Percentiles rank a stretch among this genome's conserved stretches.
Evolutionary conservation across 2,113 vertebrate species (phyloP).

Genomic region (Formicarius rufipectus): DNA sequence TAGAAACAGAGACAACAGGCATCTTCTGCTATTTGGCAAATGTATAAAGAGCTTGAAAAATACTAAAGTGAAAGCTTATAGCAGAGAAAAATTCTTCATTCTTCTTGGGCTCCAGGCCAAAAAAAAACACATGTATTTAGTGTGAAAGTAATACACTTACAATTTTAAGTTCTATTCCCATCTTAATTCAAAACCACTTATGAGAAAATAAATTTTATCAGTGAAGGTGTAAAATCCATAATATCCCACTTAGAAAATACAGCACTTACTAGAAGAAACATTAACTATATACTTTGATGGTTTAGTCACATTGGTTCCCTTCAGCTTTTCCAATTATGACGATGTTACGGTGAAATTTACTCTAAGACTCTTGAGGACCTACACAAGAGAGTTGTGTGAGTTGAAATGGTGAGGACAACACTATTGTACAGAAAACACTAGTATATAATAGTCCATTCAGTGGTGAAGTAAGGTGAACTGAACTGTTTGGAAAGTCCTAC

Average conservation of each 20-base stretch:
- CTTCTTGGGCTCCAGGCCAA: neutral
- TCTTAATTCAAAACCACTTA: conserved; percentile 10
- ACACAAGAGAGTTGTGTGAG: neutral
- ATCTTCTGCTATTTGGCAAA: neutral
- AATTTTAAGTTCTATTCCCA: neutral
- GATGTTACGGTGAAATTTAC: neutral
- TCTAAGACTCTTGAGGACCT: neutral
- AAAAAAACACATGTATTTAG: neutral
- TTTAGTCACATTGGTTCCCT: neutral
- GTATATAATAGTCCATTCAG: neutral
- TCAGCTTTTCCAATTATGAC: neutral
- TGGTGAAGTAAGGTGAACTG: neutral
- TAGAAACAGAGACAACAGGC: neutral
- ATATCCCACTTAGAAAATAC: neutral
- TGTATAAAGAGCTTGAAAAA: neutral
- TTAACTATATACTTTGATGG: neutral
- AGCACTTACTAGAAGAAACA: neutral
- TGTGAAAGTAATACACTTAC: neutral
- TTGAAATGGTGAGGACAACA: neutral
- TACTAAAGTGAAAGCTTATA: neutral
- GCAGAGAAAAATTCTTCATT: neutral
- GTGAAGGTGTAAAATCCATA: neutral
- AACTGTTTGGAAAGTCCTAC: neutral
- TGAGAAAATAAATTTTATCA: conserved; percentile 3
- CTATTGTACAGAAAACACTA: neutral